These are phyloP conservation scores for Nephrocerus scutellatus DNA, from an alignment of 2,888 invertebrate species.

Conservation along the genomic window DNA sequence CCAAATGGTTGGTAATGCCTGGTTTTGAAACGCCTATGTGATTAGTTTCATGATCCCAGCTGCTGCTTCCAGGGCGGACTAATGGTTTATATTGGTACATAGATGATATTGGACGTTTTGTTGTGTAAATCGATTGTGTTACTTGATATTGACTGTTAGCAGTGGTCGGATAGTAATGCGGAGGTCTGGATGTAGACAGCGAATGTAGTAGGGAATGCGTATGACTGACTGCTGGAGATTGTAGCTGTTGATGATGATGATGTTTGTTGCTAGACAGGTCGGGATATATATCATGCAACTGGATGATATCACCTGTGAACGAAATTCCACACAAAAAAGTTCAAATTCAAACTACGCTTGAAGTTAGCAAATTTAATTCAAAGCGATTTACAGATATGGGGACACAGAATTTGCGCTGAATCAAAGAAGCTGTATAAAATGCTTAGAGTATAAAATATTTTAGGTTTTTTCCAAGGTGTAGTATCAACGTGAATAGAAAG, in stretches of 20 bases:
- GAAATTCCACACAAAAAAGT: conserved; percentile 19
- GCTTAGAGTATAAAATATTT: too few relatives aligned
- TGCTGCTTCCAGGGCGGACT: conserved; percentile 20
- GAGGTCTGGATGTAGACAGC: conserved; percentile 21
- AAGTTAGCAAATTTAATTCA: too few relatives aligned
- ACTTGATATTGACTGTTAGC: conserved; percentile 27
- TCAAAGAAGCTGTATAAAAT: too few relatives aligned
- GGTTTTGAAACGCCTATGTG: conserved; percentile 29
- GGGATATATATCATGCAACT: conserved; percentile 48
- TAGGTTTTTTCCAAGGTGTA: too few relatives aligned
- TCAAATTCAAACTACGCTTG: conserved; percentile 6
- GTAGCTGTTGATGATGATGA: conserved; percentile 16
- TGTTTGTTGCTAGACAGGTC: conserved; percentile 37
- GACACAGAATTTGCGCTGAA: too few relatives aligned
- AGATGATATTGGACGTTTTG: conserved; percentile 31
- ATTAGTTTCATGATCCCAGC: conserved; percentile 44
- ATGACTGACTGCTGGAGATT: conserved; percentile 4
- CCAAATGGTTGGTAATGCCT: conserved; percentile 45
- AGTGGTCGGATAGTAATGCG: conserved; percentile 20
- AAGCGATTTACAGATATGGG: too few relatives aligned
- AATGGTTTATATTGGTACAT: conserved; percentile 24
- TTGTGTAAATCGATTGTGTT: conserved; percentile 31
- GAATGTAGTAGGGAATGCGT: conserved; percentile 19
- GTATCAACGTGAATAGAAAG: too few relatives aligned
- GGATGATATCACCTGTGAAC: conserved; percentile 48